phyloP scores from a whole-genome alignment of 53 echinoderm and acorn worm genomes.

The Apostichopus leukothele region DNA sequence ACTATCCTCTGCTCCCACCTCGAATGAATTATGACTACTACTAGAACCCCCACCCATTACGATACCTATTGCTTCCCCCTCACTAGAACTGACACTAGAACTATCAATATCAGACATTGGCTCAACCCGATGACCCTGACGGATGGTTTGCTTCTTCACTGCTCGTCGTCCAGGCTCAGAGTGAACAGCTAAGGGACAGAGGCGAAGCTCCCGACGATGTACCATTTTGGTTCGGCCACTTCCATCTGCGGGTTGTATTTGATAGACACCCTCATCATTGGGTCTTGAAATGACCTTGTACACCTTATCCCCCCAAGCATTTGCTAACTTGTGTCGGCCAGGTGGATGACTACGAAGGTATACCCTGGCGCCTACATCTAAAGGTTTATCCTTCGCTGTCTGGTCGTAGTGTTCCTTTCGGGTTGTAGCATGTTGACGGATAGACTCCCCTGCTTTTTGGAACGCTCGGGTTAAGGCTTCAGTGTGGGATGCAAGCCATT shows the following conservation, averaged over 20 bases:
- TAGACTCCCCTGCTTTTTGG: slow-evolving; percentile 47
- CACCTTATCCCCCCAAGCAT: slow-evolving; percentile 18
- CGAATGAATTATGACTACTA: no score
- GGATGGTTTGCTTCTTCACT: no score
- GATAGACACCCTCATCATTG: slow-evolving; percentile 2
- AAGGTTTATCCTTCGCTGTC: slow-evolving; percentile 18
- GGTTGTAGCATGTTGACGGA: neutral
- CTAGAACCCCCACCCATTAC: no score
- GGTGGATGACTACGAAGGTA: slow-evolving; percentile 31
- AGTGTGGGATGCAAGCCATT: slow-evolving; percentile 5
- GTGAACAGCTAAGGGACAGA: no score
- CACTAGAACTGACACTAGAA: no score
- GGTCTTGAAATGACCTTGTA: slow-evolving; percentile 45
- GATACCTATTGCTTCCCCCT: no score
- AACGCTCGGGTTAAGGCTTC: neutral
- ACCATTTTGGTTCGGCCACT: neutral
- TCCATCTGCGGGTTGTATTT: slow-evolving; percentile 12
- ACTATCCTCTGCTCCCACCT: no score
- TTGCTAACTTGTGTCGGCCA: slow-evolving; percentile 47
- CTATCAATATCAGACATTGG: no score
- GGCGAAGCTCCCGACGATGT: slow-evolving; percentile 10
- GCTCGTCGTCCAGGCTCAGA: no score
- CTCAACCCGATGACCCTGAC: no score
- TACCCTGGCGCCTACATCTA: slow-evolving; percentile 4
- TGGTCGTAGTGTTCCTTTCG: slow-evolving; percentile 20